Base-by-base conservation (phyloP, 53 echinoderm and acorn worm genomes). In the Holothuria leucospilota region DNA sequence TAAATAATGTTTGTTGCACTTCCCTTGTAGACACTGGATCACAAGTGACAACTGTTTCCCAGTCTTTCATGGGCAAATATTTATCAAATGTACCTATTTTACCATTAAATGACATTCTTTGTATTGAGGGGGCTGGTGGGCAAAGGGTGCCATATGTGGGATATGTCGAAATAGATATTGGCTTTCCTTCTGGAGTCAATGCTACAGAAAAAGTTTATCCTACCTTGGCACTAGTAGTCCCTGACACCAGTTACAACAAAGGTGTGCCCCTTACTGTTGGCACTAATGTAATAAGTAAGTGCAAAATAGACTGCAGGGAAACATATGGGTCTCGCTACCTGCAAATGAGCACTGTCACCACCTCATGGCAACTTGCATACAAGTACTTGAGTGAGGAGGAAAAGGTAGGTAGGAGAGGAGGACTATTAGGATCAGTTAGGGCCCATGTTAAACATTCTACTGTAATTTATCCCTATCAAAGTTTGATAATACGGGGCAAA, bases 241-340 rank as follows among this genome's bases (percentile, higher is more conserved):
- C 29, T 34, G 82, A 82, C 6, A 82, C 82, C 8, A 53, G 18
- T 29, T 82, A 62, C 63, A 82, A 82, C 40, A 86, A 30, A 13
- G 42, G 73, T 34, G 86, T 86, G 16, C 86, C 86, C 58, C 6
- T 86, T 20, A 74, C 62, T 7, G 25, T 86, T 5, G 71, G 86
- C 21, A 86, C 86, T 12, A 74, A 73, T 39, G 25, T 85, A 11
- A 85, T 85, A 9, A 20, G 14, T 20, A 34, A 34, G 34, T 72
- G 85, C 21, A 21, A 21, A 11, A 20, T 21, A 6, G 1, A 71
- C 11, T 52, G 60, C 38, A 71, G 29, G 27, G 60, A 27, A 14
- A 15, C 2, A 13, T 64, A 38, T 72, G 71, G 75, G 34, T 8
- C 21, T 8, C 27, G 29, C 2, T 72, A 3, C 29, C 4, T 86